Conservation (phyloP, 2,113 vertebrate genomes). For the Nothobranchius kuhntae region DNA sequence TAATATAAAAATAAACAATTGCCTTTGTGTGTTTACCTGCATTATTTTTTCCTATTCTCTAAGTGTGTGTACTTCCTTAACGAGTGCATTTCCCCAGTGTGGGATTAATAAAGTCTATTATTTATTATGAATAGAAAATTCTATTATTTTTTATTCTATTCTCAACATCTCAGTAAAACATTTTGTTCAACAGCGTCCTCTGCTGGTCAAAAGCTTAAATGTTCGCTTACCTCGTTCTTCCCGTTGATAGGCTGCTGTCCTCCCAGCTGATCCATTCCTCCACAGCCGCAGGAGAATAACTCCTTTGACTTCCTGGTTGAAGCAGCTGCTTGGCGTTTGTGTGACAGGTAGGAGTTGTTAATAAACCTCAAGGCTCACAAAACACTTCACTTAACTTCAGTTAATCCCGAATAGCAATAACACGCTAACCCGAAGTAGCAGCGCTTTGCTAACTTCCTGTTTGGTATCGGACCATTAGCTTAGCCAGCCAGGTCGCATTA, state of each 20-base stretch:
- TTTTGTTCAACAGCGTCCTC: not conserved
- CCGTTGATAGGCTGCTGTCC: constrained; percentile 5
- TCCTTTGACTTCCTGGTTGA: constrained; percentile 15
- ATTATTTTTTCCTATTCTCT: too few relatives aligned
- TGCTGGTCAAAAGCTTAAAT: constrained; percentile 30
- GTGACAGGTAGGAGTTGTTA: constrained; percentile 21
- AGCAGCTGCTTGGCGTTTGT: not conserved
- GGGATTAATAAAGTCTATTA: too few relatives aligned
- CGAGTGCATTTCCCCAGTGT: too few relatives aligned
- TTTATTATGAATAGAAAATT: too few relatives aligned
- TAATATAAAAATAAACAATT: too few relatives aligned
- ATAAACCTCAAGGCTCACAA: not conserved
- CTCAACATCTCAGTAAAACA: too few relatives aligned
- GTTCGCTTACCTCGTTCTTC: constrained; percentile 2
- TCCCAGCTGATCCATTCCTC: not conserved
- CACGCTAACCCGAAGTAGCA: not conserved
- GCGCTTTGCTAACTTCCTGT: not conserved
- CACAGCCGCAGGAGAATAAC: not conserved
- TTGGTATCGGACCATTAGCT: constrained; percentile 23
- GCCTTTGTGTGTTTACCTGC: too few relatives aligned
- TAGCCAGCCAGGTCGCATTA: constrained; percentile 1
- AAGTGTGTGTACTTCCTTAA: too few relatives aligned
- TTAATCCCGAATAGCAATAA: too few relatives aligned
- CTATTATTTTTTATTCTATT: too few relatives aligned
- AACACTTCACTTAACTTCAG: not conserved